A percentile compares a stretch with the other conserved stretches of the same genome.
Conservation (phyloP, 2,113 vertebrate genomes). For the Chlorodrepanis virens region DNA sequence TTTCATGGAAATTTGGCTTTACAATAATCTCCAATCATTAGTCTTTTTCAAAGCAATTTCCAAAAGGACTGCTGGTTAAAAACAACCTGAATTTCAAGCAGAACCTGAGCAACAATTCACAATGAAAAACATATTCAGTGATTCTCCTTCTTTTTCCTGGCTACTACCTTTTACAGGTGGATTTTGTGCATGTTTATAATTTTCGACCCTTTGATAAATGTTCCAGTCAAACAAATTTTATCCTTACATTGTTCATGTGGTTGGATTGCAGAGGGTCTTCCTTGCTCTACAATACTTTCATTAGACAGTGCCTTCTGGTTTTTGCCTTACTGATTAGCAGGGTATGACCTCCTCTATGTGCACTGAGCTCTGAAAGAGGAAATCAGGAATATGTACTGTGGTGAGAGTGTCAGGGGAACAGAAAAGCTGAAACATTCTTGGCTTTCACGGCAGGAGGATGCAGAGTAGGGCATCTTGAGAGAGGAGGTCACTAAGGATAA, state of each 20-base stretch:
- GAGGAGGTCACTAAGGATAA: neutral
- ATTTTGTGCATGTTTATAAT: conserved; percentile 10
- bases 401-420: neutral
- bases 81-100: conserved; percentile 29
- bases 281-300: neutral
- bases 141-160: neutral
- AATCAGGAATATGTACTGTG: neutral
- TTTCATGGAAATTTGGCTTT: conserved; percentile 18
- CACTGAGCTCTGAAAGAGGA: neutral
- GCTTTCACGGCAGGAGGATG: neutral
- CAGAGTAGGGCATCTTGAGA: neutral
- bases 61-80: neutral
- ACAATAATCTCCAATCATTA: neutral
- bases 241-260: neutral
- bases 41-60: conserved; percentile 21
- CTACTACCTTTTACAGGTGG: neutral
- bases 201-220: conserved; percentile 11
- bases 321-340: neutral
- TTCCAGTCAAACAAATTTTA: neutral
- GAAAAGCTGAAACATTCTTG: neutral
- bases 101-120: neutral
- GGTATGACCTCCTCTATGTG: neutral
- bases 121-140: neutral
- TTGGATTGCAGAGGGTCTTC: neutral
- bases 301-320: neutral